phyloP scores from a whole-genome alignment of 2,888 invertebrate species.

The Polylopha cassiicola region DNA sequence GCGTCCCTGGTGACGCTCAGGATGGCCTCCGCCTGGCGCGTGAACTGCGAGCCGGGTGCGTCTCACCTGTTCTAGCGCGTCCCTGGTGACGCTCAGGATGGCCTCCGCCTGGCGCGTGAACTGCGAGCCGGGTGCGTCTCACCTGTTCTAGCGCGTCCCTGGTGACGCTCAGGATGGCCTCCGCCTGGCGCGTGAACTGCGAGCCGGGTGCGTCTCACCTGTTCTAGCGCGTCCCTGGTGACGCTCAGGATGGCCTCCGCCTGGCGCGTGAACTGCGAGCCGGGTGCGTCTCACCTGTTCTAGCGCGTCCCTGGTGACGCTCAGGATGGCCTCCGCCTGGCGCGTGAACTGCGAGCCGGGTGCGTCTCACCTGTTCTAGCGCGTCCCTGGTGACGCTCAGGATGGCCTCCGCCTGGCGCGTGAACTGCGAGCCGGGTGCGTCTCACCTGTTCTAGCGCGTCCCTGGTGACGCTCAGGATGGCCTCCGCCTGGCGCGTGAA shows the following conservation, averaged over 20 bases:
- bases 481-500: slow-evolving; percentile 91
- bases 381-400: slow-evolving; percentile 84
- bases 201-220: slow-evolving; percentile 95
- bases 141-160: slow-evolving; percentile 83
- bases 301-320: slow-evolving; percentile 82
- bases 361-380: slow-evolving; percentile 96
- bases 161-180: slow-evolving; percentile 85
- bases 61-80: slow-evolving; percentile 93
- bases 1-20: slow-evolving; percentile 84
- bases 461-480: slow-evolving; percentile 84
- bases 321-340: slow-evolving; percentile 89
- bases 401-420: slow-evolving; percentile 89
- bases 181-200: slow-evolving; percentile 90
- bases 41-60: slow-evolving; percentile 91
- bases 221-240: slow-evolving; percentile 81
- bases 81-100: slow-evolving; percentile 84
- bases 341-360: slow-evolving; percentile 90
- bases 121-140: slow-evolving; percentile 93
- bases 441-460: slow-evolving; percentile 93
- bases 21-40: slow-evolving; percentile 89
- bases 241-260: slow-evolving; percentile 88
- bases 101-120: slow-evolving; percentile 91
- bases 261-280: slow-evolving; percentile 90
- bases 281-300: slow-evolving; percentile 95
- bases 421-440: slow-evolving; percentile 91